Evolutionary conservation across 2,888 invertebrate genomes (phyloP), one percentile per base, ranked within the genome.

Genomic region (Ischnura elegans): DNA sequence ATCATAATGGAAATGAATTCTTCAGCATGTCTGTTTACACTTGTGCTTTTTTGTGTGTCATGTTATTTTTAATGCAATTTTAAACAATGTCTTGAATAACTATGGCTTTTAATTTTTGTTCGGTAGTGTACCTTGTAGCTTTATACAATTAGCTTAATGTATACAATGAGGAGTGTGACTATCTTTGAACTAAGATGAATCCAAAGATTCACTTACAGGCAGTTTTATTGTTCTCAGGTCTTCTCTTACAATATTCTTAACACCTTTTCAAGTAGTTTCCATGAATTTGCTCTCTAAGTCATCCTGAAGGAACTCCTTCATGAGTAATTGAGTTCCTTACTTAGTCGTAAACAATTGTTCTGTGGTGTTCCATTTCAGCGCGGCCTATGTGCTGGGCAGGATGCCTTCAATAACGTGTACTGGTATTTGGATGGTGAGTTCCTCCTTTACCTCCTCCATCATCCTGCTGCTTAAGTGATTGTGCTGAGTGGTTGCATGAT

Each of bases 371-470:
- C 87, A 93, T 94, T 94, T 94, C 94, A 94, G 94, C 94, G 94
- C 87, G 94, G 94, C 87, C 94, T 94, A 87, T 94, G 94, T 94
- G 94, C 94, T 76, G 94, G 94, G 87, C 94, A 94, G 87, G 94
- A 94, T 87, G 94, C 94, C 94, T 94, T 94, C 94, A 94, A 93
- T 94, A 94, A 94, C 93, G 94, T 94, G 93, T 94, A 94, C 94
- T 94, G 94, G 94, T 94, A 94, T 94, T 94, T 94, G 93, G 94
- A 94, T 94, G 94, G 94, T 94, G 94, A 94, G 94, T 94, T 90
- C 87, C 87, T 90, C 55, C 61, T 93, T 93, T 93, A 55, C 84
- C 87, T 87, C 66, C 66, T 87, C 87, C 93, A 85, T 90, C 55
- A 47, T 93, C 47, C 93, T 61, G 93, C 86, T 45, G 90, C 66